Percentiles rank a stretch among this genome's conserved stretches.
These are phyloP conservation scores for Chondrosia reniformis DNA, from an alignment of 37 sponge, comb jelly and placozoan species.

Conservation along the genomic window DNA sequence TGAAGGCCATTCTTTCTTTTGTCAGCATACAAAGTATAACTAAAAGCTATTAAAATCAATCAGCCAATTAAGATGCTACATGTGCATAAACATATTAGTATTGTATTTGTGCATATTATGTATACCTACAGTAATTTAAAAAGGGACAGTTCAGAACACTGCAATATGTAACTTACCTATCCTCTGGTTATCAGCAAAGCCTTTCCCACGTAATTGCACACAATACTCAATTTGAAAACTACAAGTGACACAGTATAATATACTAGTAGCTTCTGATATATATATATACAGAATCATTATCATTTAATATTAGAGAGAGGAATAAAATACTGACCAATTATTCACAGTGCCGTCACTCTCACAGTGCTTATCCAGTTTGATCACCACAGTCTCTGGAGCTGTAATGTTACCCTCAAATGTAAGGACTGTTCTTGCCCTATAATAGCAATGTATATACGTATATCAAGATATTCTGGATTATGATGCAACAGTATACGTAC, in stretches of 20 bases:
- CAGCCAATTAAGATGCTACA: background rate
- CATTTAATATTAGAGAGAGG: no score
- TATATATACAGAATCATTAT: no score
- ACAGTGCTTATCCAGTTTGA: background rate
- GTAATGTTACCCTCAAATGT: no score
- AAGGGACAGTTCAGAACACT: background rate
- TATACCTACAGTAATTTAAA: background rate
- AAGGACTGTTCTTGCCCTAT: no score
- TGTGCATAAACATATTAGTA: background rate
- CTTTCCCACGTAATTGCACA: background rate
- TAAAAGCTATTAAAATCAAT: background rate
- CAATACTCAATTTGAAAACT: slow-evolving; percentile 7
- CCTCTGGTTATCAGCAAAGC: background rate
- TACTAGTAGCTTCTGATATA: no score
- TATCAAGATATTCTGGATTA: no score
- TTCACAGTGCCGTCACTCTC: background rate
- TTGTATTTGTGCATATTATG: background rate
- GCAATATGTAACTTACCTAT: background rate
- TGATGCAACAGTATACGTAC: background rate
- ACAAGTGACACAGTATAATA: background rate
- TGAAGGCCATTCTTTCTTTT: background rate
- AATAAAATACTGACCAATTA: no score
- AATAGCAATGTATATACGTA: no score
- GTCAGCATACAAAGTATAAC: slow-evolving; percentile 13
- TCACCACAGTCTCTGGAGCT: no score